phyloP scores from a whole-genome alignment of 2,888 invertebrate genomes.

The Geophilus truncorum region DNA sequence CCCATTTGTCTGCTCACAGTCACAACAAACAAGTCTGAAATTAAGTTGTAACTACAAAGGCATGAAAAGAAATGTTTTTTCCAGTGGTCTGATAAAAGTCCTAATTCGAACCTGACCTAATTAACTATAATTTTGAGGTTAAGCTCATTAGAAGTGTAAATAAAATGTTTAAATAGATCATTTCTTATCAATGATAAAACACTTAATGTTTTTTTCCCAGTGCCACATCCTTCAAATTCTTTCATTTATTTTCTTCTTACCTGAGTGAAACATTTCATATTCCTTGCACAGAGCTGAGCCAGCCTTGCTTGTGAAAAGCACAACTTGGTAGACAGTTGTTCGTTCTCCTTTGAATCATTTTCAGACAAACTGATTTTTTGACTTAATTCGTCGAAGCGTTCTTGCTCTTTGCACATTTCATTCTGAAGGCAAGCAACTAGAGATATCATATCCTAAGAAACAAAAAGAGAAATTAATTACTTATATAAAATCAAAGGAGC shows the following conservation, averaged over 20 bases:
- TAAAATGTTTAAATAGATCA: neutral
- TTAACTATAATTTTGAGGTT: neutral
- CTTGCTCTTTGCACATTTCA: slow-evolving; percentile 49
- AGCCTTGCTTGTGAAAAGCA: slow-evolving; percentile 47
- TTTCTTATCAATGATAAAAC: neutral
- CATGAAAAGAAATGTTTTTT: neutral
- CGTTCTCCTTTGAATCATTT: slow-evolving; percentile 44
- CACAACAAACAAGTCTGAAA: neutral
- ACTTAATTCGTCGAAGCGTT: slow-evolving; percentile 47
- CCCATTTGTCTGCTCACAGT: neutral
- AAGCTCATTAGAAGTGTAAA: neutral
- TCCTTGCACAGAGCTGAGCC: slow-evolving; percentile 48
- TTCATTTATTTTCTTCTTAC: slow-evolving; percentile 42
- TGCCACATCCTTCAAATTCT: no score
- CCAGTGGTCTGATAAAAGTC: neutral
- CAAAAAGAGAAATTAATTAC: neutral
- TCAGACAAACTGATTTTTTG: slow-evolving; percentile 44
- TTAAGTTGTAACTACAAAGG: no score
- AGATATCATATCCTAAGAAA: slow-evolving; percentile 42
- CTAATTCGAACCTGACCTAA: neutral
- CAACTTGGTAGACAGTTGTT: slow-evolving; percentile 47
- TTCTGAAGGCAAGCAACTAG: slow-evolving; percentile 48
- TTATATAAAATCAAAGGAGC: no score
- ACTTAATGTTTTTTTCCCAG: neutral
- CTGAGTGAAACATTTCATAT: slow-evolving; percentile 51